Evolutionary conservation across 2,888 invertebrate species (phyloP).

Genomic region (Lacanobia wlatinum): DNA sequence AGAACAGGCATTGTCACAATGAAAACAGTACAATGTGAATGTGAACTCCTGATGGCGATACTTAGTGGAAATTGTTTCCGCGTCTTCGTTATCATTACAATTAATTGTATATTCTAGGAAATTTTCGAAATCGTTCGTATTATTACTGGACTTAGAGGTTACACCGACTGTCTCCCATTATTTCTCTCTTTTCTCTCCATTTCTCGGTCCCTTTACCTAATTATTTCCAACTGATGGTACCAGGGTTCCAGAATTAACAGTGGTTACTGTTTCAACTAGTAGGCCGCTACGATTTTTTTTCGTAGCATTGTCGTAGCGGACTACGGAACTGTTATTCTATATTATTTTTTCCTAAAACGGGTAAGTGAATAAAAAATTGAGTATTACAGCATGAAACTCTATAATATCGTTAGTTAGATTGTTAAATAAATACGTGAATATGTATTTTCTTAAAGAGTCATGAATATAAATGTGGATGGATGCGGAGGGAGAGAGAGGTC

Average conservation of each 20-base stretch:
- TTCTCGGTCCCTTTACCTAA: too few species aligned
- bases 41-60: constrained; percentile 75
- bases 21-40: constrained; percentile 73
- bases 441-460: too few species aligned
- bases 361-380: too few species aligned
- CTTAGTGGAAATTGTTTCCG: constrained; percentile 73
- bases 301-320: not conserved
- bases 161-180: not conserved
- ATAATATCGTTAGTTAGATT: too few species aligned
- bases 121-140: constrained; percentile 30
- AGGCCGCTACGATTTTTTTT: not conserved
- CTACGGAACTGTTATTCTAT: not conserved
- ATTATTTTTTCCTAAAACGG: too few species aligned
- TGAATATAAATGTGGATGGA: too few species aligned
- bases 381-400: too few species aligned
- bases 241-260: not conserved
- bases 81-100: constrained; percentile 58
- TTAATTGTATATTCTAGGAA: constrained; percentile 49
- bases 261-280: too few species aligned
- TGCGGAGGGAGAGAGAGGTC: too few species aligned
- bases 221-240: not conserved
- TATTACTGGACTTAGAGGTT: constrained; percentile 11
- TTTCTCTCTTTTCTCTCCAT: too few species aligned
- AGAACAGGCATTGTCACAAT: constrained; percentile 81
- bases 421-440: too few species aligned